Evolutionary conservation across 2,797 vertebrate species (phyloP).

Genomic region (Liasis olivaceus): DNA sequence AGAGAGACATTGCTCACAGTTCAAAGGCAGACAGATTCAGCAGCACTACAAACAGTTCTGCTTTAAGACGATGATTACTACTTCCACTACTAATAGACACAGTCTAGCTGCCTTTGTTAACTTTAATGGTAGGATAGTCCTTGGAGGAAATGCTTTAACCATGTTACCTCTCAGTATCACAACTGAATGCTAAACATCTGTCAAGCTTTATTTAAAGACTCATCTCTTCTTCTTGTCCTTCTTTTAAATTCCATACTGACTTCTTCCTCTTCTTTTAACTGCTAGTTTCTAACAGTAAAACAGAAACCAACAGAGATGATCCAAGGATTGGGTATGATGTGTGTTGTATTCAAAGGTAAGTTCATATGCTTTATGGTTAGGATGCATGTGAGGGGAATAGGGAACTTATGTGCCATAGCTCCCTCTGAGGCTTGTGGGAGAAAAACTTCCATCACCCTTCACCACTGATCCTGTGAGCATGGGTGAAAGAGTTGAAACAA

Average conservation of each 20-base stretch:
- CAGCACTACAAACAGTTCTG: background rate
- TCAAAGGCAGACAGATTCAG: background rate
- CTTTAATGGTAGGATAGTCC: background rate
- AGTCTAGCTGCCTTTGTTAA: conserved; percentile 10
- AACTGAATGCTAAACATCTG: background rate
- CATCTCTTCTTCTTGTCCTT: too few relatives aligned
- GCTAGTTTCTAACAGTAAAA: background rate
- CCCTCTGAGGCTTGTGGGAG: background rate
- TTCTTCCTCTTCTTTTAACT: conserved; percentile 10
- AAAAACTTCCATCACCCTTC: background rate
- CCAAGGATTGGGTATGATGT: background rate
- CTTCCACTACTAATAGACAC: background rate
- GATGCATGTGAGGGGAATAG: background rate
- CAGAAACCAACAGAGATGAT: background rate
- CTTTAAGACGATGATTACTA: conserved; percentile 2
- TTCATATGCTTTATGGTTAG: background rate
- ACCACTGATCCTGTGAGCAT: background rate
- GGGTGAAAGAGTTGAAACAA: too few relatives aligned
- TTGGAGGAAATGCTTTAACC: background rate
- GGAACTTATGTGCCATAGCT: background rate
- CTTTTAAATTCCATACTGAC: background rate
- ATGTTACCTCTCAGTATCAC: background rate
- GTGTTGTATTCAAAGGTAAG: background rate
- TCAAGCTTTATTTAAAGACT: background rate
- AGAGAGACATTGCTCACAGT: background rate